These are phyloP conservation scores for Apantesis nais DNA, from an alignment of 2,888 invertebrate genomes.

Conservation along the genomic window DNA sequence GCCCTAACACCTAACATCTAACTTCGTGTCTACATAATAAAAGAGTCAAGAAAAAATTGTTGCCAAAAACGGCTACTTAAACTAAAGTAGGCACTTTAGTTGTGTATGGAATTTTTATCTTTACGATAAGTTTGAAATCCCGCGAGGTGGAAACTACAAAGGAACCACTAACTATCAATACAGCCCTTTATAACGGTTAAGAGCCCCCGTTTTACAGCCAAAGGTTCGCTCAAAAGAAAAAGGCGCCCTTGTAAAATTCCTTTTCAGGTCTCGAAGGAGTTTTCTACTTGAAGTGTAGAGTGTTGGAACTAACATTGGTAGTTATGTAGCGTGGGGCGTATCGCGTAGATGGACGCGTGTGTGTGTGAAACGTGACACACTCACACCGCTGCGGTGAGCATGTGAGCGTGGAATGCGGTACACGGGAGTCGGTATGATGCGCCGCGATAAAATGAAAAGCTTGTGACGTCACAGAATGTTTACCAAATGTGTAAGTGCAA, in stretches of 20 bases:
- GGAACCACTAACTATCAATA: constrained; percentile 67
- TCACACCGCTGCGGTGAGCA: constrained; percentile 31
- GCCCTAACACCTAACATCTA: constrained; percentile 33
- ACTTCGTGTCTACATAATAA: constrained; percentile 26
- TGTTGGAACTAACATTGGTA: constrained; percentile 58
- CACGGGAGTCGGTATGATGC: constrained; percentile 56
- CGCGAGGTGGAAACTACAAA: constrained; percentile 67
- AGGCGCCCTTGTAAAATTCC: constrained; percentile 78
- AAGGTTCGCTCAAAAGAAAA: constrained; percentile 75
- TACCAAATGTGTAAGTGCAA: constrained; percentile 30
- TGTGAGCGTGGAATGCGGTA: constrained; percentile 71
- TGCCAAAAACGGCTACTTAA: constrained; percentile 30
- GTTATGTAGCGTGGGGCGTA: constrained; percentile 68
- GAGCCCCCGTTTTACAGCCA: constrained; percentile 70
- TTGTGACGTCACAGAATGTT: constrained; percentile 60
- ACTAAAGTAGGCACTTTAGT: constrained; percentile 39
- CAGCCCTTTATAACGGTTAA: constrained; percentile 67
- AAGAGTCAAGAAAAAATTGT: constrained; percentile 35
- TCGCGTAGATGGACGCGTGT: constrained; percentile 64
- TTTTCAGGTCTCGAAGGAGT: constrained; percentile 81
- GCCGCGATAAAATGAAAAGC: constrained; percentile 52
- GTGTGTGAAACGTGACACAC: constrained; percentile 68
- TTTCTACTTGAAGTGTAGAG: constrained; percentile 58
- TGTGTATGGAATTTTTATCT: constrained; percentile 50
- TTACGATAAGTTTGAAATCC: constrained; percentile 61